Percentiles rank a stretch among this genome's conserved stretches.
phyloP scores from a whole-genome alignment of 2,888 invertebrate species.

The Lasioglossum pauxillum region DNA sequence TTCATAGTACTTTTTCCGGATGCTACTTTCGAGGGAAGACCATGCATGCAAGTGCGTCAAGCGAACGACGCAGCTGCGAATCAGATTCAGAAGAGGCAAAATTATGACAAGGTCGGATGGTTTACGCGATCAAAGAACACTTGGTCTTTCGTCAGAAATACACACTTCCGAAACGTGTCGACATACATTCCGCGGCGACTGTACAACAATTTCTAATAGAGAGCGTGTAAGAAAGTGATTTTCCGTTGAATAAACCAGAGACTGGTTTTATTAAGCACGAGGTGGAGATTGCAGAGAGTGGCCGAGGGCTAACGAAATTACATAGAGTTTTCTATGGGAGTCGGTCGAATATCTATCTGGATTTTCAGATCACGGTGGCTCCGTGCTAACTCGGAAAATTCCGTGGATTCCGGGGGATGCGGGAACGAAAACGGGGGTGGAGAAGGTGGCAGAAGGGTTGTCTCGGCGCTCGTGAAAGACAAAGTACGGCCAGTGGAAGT shows the following conservation, averaged over 20 bases:
- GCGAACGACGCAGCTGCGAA: neutral
- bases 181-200: no score
- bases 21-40: neutral
- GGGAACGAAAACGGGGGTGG: neutral
- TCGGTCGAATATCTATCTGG: slow-evolving; percentile 70
- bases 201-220: no score
- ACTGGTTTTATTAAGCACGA: neutral
- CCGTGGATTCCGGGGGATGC: slow-evolving; percentile 75
- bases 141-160: no score
- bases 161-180: no score
- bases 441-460: slow-evolving; percentile 17
- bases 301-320: slow-evolving; percentile 56
- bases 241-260: neutral
- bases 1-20: neutral
- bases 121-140: neutral
- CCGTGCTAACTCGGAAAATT: slow-evolving; percentile 75
- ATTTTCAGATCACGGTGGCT: slow-evolving; percentile 74
- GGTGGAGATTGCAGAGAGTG: neutral
- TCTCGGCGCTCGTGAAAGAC: slow-evolving; percentile 49
- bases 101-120: neutral
- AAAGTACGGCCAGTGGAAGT: slow-evolving; percentile 51
- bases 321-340: slow-evolving; percentile 58
- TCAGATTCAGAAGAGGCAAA: neutral
- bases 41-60: neutral
- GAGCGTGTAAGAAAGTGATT: neutral